Evolutionary conservation across 2,113 vertebrate genomes (phyloP).

Genomic region (Zeus faber): DNA sequence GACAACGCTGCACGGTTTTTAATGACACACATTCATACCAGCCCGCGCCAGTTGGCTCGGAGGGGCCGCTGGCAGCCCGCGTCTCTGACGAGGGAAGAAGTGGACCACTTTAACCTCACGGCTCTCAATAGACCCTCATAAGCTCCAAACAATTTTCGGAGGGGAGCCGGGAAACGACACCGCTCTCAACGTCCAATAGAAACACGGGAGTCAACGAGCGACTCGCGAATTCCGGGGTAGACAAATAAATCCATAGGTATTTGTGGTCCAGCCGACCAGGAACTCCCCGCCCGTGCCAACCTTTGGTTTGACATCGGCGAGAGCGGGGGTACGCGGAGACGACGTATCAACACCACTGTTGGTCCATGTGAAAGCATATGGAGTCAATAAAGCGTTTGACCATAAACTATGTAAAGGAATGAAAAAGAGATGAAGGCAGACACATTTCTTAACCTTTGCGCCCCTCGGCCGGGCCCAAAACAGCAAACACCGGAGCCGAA

Average conservation of each 20-base stretch:
- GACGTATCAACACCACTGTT: conserved; percentile 50
- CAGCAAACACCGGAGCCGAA: conserved; percentile 21
- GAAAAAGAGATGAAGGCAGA: conserved; percentile 44
- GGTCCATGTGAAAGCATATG: conserved; percentile 57
- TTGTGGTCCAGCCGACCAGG: conserved; percentile 61
- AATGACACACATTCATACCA: conserved; percentile 71
- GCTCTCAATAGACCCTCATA: conserved; percentile 53
- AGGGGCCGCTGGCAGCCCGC: conserved; percentile 37
- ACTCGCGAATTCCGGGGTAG: conserved; percentile 65
- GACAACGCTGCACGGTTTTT: conserved; percentile 70
- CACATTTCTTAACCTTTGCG: conserved; percentile 35
- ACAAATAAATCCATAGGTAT: conserved; percentile 72
- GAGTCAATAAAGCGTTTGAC: conserved; percentile 53
- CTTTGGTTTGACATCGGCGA: conserved; percentile 55
- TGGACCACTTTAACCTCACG: conserved; percentile 67
- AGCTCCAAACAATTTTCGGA: conserved; percentile 54
- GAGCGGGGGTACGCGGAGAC: conserved; percentile 39
- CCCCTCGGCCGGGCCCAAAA: conserved; percentile 28
- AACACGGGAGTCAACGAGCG: conserved; percentile 56
- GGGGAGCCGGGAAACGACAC: conserved; percentile 51
- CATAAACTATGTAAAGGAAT: conserved; percentile 28
- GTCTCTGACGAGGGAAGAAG: conserved; percentile 54
- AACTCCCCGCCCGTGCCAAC: conserved; percentile 46
- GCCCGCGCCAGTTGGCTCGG: conserved; percentile 63
- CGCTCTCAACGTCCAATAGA: conserved; percentile 57